Percentiles rank a stretch among this genome's conserved stretches.
Evolutionary conservation across 2,888 invertebrate species (phyloP).

Genomic region (Amphipyra berbera): DNA sequence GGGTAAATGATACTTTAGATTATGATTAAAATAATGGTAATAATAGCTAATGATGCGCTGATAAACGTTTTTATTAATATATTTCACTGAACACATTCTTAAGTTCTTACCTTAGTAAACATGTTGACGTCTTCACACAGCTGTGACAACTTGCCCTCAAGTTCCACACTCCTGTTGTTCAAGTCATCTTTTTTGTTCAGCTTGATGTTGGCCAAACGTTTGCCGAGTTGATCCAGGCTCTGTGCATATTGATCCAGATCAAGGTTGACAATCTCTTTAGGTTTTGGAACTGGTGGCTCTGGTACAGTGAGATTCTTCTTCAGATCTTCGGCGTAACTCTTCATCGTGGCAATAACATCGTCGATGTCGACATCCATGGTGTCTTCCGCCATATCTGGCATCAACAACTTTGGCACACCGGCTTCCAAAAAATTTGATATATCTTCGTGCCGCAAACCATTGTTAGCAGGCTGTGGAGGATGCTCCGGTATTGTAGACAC

Average conservation of each 20-base stretch:
- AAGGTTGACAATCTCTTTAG: slow-evolving; percentile 63
- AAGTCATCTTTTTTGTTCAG: slow-evolving; percentile 65
- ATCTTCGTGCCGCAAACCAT: slow-evolving; percentile 69
- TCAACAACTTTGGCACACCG: slow-evolving; percentile 71
- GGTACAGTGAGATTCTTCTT: slow-evolving; percentile 67
- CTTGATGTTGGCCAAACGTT: slow-evolving; percentile 76
- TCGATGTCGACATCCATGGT: slow-evolving; percentile 73
- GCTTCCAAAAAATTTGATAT: slow-evolving; percentile 74
- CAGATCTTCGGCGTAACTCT: slow-evolving; percentile 76
- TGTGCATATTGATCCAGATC: slow-evolving; percentile 76
- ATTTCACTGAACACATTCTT: too few relatives aligned
- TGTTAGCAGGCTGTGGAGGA: slow-evolving; percentile 40
- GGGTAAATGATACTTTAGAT: too few relatives aligned
- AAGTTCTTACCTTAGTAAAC: slow-evolving; percentile 76
- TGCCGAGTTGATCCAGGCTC: slow-evolving; percentile 78
- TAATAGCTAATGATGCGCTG: too few relatives aligned
- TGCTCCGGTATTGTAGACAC: slow-evolving; percentile 59
- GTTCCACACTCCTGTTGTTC: slow-evolving; percentile 68
- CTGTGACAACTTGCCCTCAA: slow-evolving; percentile 76
- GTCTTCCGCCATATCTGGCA: slow-evolving; percentile 76
- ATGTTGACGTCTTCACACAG: slow-evolving; percentile 79
- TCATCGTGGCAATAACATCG: slow-evolving; percentile 74
- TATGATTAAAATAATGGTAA: too few relatives aligned
- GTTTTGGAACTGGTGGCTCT: slow-evolving; percentile 49
- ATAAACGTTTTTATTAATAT: too few relatives aligned